phyloP scores from a whole-genome alignment of 2,113 vertebrate species.

The Cranoglanis bouderius region DNA sequence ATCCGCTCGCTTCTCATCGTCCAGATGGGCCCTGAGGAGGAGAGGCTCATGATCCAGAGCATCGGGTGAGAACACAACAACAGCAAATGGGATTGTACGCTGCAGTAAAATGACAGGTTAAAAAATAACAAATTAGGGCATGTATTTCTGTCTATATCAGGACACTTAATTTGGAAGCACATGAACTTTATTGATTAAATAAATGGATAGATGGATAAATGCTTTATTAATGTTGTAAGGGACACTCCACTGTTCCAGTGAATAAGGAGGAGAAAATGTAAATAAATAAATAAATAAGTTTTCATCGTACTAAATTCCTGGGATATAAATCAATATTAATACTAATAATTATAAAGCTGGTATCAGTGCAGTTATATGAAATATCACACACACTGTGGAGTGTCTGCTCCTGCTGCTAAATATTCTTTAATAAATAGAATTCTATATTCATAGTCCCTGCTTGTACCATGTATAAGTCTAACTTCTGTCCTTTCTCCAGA shows the following conservation, averaged over 20 bases:
- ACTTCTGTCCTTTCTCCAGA: constrained; percentile 62
- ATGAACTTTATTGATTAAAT: no score
- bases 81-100: neutral
- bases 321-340: neutral
- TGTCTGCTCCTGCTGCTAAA: neutral
- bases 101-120: neutral
- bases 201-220: neutral
- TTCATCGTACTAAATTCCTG: neutral
- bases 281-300: neutral
- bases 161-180: neutral
- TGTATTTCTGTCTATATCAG: neutral
- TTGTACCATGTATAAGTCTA: no score
- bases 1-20: constrained; percentile 95
- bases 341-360: neutral
- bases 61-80: constrained; percentile 78
- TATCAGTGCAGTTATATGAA: neutral
- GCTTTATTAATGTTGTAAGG: neutral
- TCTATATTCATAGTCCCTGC: neutral
- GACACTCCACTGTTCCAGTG: neutral
- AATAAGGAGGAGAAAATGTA: neutral
- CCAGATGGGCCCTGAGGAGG: constrained; percentile 96
- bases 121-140: neutral
- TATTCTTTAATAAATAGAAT: neutral
- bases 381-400: neutral
- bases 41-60: constrained; percentile 96